Percentiles rank a stretch among this genome's conserved stretches.
These are phyloP conservation scores for Dendropsophus ebraccatus DNA, from an alignment of 2,113 vertebrate species.

Conservation along the genomic window DNA sequence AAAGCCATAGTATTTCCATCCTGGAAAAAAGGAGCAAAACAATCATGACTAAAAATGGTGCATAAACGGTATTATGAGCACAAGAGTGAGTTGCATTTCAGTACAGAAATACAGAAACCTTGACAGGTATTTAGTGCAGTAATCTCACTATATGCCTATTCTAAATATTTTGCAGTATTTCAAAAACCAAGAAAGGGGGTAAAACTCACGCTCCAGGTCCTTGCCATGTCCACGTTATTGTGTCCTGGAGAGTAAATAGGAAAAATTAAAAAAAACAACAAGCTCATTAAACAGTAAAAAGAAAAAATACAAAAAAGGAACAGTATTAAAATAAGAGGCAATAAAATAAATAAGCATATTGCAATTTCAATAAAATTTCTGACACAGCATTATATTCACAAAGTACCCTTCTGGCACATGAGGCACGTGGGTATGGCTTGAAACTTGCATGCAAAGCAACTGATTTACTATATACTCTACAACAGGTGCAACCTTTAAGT, in stretches of 20 bases:
- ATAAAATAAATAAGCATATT: no score
- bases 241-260: conserved; percentile 76
- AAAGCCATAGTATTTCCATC: conserved; percentile 95
- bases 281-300: neutral
- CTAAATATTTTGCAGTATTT: neutral
- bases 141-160: neutral
- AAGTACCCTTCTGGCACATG: no score
- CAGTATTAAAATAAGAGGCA: no score
- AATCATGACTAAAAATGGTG: neutral
- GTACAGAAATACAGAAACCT: neutral
- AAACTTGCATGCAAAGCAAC: no score
- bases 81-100: neutral
- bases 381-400: no score
- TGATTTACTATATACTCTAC: no score
- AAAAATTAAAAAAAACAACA: neutral
- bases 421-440: no score
- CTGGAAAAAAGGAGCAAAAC: conserved; percentile 68
- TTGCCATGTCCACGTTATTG: conserved; percentile 97
- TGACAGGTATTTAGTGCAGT: neutral
- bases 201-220: conserved; percentile 92
- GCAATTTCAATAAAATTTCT: no score
- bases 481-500: no score
- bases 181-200: neutral
- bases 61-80: neutral
- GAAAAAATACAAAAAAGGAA: neutral